Percentiles rank a stretch among this genome's conserved stretches.
phyloP scores from a whole-genome alignment of 2,888 invertebrate genomes.

The Tridacna gigas region DNA sequence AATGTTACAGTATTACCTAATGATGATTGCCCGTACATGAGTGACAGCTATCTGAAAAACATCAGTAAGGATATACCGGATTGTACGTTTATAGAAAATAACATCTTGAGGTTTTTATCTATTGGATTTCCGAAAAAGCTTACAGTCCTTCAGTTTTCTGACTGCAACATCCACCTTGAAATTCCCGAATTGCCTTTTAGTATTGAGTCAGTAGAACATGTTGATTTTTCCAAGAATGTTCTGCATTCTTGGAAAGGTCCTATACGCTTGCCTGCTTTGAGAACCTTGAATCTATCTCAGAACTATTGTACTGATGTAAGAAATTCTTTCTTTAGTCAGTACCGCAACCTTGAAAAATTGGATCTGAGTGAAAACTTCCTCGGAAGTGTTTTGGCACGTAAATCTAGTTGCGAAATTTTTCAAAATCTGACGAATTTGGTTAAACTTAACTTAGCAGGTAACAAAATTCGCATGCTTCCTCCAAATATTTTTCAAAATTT shows the following conservation, averaged over 20 bases:
- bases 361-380: neutral
- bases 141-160: neutral
- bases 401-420: neutral
- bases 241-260: conserved; percentile 26
- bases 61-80: neutral
- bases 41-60: neutral
- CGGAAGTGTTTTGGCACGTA: neutral
- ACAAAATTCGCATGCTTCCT: conserved; percentile 25
- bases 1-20: neutral
- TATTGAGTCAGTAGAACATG: neutral
- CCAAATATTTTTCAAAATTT: conserved; percentile 12
- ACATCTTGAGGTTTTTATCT: neutral
- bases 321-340: neutral
- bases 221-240: conserved; percentile 37
- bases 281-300: conserved; percentile 25
- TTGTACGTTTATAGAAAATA: neutral
- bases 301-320: conserved; percentile 25
- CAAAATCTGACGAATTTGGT: conserved; percentile 1
- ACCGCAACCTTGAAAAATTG: neutral
- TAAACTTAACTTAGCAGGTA: conserved; percentile 33
- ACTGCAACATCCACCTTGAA: neutral
- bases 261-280: conserved; percentile 21
- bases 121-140: neutral
- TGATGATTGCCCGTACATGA: conserved; percentile 3
- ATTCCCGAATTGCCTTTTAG: neutral